Evolutionary conservation across 2,888 invertebrate species (phyloP).

Genomic region (Agrotis ipsilon): DNA sequence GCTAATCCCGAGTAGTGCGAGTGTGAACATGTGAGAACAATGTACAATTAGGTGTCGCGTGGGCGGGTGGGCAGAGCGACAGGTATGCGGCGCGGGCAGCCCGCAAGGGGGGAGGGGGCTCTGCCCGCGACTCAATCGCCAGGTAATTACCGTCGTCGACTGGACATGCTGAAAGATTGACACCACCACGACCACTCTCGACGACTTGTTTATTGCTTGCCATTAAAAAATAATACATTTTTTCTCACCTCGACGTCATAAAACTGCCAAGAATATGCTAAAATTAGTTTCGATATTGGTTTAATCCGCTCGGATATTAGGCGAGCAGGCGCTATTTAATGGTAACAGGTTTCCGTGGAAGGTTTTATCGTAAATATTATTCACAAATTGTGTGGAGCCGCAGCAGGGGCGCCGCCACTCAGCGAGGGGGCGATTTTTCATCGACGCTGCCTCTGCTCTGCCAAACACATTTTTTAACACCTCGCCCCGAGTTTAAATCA

Average conservation of each 20-base stretch:
- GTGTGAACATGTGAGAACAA: slow-evolving; percentile 82
- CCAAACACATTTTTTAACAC: slow-evolving; percentile 91
- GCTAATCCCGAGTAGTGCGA: slow-evolving; percentile 70
- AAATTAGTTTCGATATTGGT: slow-evolving; percentile 79
- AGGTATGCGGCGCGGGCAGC: slow-evolving; percentile 66
- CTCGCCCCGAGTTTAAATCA: slow-evolving; percentile 86
- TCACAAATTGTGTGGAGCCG: slow-evolving; percentile 86
- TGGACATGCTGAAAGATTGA: slow-evolving; percentile 85
- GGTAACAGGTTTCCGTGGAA: slow-evolving; percentile 82
- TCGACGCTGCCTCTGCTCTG: slow-evolving; percentile 84
- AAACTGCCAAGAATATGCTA: slow-evolving; percentile 74
- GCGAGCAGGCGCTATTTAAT: slow-evolving; percentile 78
- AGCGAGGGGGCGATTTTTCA: slow-evolving; percentile 90
- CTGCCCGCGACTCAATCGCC: slow-evolving; percentile 70
- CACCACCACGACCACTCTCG: slow-evolving; percentile 74
- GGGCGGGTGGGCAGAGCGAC: slow-evolving; percentile 72
- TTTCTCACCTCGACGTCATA: slow-evolving; percentile 74
- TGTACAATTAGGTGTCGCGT: slow-evolving; percentile 79
- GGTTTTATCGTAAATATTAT: slow-evolving; percentile 89
- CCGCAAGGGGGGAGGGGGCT: slow-evolving; percentile 32
- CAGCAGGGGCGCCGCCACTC: slow-evolving; percentile 86
- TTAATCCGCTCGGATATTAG: slow-evolving; percentile 78
- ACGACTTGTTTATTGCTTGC: slow-evolving; percentile 84
- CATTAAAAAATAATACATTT: slow-evolving; percentile 75
- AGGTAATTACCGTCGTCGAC: slow-evolving; percentile 83